Evolutionary conservation across 2,797 vertebrate genomes (phyloP), one percentile per base, ranked within the genome.

Genomic region (Crocodylus rhombifer): DNA sequence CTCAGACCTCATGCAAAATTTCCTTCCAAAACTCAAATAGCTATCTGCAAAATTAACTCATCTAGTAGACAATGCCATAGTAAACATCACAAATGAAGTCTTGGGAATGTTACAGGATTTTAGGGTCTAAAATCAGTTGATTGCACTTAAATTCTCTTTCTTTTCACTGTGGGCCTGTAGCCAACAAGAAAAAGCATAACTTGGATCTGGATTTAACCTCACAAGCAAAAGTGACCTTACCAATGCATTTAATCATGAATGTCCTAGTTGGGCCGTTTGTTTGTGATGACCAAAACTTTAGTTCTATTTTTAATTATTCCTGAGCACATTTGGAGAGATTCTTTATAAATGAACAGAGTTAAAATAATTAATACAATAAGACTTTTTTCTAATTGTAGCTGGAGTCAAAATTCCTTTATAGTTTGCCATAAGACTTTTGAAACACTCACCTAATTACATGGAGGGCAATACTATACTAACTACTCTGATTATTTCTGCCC

Each of bases 171-270:
- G 65, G 6, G 7, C 28, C 28, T 42, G 51, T 25, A 15, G n/a
- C 14, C 51, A 62, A 6, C 12, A 80, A 51, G 28, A 58, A 91
- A 64, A 17, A 80, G 23, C 33, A 10, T 6, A 26, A 14, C 57
- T 12, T 30, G 17, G 58, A 75, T 18, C 73, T 18, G 2, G 2
- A 15, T 67, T 77, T 56, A 76, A 28, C 30, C 65, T 58, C 17
- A 23, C 5, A 14, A 5, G 62, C 20, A 77, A 87, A 82, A 67
- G 42, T 51, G 9, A 51, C 42, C 7, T 36, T 26, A 84, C 17
- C 7, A 63, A 76, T 81, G 21, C 4, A 0, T 15, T 64, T n/a
- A 28, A 1, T 17, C 12, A 28, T 7, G 1, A 20, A 30, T 6
- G 14, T 57, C 71, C 71, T 51, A 65, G 28, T n/a, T 64, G 4